Evolutionary conservation across 35 echinoderm and acorn worm species (phyloP).

Genomic region (Apostichopus japonicus): DNA sequence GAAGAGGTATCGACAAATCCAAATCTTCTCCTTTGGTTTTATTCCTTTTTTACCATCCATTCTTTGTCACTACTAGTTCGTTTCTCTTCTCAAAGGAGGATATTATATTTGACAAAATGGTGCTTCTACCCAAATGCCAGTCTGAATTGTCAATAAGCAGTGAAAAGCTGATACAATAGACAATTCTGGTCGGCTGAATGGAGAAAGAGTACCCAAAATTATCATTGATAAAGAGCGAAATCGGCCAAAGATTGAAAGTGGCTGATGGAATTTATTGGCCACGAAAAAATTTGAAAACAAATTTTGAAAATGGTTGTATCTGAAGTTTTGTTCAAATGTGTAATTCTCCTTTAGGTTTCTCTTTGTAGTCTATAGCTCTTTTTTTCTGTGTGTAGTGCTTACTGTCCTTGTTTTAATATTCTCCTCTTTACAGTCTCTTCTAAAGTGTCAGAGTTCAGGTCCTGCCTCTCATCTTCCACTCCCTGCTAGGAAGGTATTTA

Average conservation of each 20-base stretch:
- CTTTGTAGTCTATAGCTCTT: neutral
- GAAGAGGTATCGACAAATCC: neutral
- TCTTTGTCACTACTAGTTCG: neutral
- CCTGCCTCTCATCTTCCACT: slow-evolving; percentile 76
- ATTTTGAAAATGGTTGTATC: no score
- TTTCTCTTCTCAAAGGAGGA: neutral
- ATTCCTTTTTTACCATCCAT: neutral
- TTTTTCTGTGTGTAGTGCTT: neutral
- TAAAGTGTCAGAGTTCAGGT: slow-evolving; percentile 47
- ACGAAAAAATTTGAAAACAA: no score
- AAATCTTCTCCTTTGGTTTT: neutral
- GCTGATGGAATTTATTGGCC: no score
- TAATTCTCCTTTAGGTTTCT: neutral
- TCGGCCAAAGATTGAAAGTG: no score
- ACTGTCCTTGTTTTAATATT: slow-evolving; percentile 26
- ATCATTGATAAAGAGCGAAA: no score
- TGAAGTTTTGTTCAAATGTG: neutral
- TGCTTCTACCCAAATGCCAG: no score
- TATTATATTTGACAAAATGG: neutral
- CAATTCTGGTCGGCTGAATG: no score
- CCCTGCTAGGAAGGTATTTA: slow-evolving; percentile 90
- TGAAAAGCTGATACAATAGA: no score
- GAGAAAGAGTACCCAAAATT: no score
- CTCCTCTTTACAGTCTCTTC: slow-evolving; percentile 53
- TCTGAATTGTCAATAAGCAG: no score